A percentile compares a stretch with the other conserved stretches of the same genome.
phyloP scores from a whole-genome alignment of 2,888 invertebrate genomes.

The Tupiocoris notatus region DNA sequence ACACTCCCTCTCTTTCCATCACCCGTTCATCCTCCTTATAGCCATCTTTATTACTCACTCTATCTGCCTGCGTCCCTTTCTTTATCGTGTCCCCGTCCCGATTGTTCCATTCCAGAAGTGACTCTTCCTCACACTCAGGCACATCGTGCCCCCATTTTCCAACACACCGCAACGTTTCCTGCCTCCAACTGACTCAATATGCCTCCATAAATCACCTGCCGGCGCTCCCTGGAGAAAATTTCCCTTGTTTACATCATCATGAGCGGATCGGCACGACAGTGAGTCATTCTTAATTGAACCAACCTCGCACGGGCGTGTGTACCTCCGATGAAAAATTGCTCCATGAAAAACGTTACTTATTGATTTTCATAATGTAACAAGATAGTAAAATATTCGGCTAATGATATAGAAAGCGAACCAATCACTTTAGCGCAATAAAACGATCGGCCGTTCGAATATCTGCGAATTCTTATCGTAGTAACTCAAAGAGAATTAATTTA shows the following conservation, averaged over 20 bases:
- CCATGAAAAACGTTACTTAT: too few species aligned
- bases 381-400: too few species aligned
- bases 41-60: background rate
- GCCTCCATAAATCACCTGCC: slow-evolving; percentile 12
- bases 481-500: too few species aligned
- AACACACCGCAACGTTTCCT: background rate
- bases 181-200: slow-evolving; percentile 24
- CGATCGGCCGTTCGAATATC: too few species aligned
- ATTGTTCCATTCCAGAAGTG: background rate
- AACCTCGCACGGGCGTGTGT: too few species aligned
- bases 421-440: too few species aligned
- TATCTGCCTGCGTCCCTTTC: background rate
- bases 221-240: background rate
- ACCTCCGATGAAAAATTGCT: too few species aligned
- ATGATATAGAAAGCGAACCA: too few species aligned
- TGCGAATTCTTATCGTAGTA: too few species aligned
- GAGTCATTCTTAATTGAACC: too few species aligned
- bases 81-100: background rate
- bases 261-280: background rate
- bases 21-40: background rate
- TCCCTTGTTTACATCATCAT: slow-evolving; percentile 23
- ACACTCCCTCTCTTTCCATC: background rate
- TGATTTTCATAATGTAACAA: too few species aligned
- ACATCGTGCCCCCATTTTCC: background rate
- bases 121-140: background rate